Conservation (phyloP, 1,140 invertebrate species). For the Penaeus vannamei region DNA sequence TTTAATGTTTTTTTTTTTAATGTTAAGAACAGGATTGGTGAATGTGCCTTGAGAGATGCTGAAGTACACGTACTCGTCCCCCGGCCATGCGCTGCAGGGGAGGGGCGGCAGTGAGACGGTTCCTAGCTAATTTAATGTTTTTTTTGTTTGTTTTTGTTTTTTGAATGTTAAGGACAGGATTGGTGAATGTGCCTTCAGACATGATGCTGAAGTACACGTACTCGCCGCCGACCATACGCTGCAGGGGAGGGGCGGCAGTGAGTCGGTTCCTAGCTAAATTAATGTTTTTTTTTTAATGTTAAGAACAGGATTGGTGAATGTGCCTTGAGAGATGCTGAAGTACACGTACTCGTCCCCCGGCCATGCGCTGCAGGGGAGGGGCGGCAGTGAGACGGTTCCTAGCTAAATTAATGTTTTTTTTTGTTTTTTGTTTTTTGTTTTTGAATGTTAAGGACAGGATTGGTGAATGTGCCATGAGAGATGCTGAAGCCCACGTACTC, state of each 20-base stretch:
- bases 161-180: neutral
- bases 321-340: constrained; percentile 73
- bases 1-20: neutral
- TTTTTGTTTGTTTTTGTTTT: too few species aligned
- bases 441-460: neutral
- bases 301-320: neutral
- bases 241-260: neutral
- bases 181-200: too few species aligned
- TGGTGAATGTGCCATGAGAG: too few species aligned
- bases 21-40: neutral
- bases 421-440: too few species aligned
- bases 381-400: too few species aligned
- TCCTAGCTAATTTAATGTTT: neutral
- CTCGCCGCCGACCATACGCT: constrained; percentile 75
- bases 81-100: constrained; percentile 72
- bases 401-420: neutral
- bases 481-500: constrained; percentile 78
- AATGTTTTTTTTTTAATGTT: neutral
- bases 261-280: neutral
- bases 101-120: neutral
- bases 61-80: constrained; percentile 76
- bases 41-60: constrained; percentile 70
- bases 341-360: constrained; percentile 76
- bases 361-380: constrained; percentile 70
- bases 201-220: constrained; percentile 77